Conservation (phyloP, 2,888 invertebrate species). For the Dicroscelio sp. region DNA sequence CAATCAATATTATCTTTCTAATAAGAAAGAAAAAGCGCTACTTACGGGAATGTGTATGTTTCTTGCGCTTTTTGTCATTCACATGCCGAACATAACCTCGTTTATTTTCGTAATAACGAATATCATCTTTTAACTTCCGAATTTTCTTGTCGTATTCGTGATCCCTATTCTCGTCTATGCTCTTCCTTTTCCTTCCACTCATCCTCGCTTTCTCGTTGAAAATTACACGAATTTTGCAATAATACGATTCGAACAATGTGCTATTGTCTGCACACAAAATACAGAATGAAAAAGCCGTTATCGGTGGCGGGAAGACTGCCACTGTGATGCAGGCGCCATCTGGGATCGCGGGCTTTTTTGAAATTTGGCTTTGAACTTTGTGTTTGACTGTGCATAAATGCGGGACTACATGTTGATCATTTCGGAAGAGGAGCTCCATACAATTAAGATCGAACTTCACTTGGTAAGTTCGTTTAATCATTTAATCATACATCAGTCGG, state of each 20-base stretch:
- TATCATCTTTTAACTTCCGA: background rate
- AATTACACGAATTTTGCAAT: background rate
- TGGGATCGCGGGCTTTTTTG: background rate
- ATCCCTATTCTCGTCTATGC: background rate
- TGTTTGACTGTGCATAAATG: background rate
- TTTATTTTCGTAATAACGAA: constrained; percentile 4
- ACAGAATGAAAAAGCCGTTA: background rate
- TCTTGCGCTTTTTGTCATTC: background rate
- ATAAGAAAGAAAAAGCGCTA: background rate
- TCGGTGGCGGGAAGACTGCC: background rate
- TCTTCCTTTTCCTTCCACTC: constrained; percentile 3
- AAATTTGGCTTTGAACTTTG: constrained; percentile 3
- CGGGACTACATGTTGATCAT: too few relatives aligned
- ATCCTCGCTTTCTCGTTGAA: too few relatives aligned
- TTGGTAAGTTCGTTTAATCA: too few relatives aligned
- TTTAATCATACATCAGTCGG: too few relatives aligned
- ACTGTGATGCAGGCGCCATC: background rate
- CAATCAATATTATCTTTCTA: background rate
- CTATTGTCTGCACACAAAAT: background rate
- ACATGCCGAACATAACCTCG: background rate
- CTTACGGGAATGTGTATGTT: background rate
- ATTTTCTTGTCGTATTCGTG: background rate
- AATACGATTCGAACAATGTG: background rate
- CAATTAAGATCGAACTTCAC: too few relatives aligned
- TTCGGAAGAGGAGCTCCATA: too few relatives aligned